Evolutionary conservation across 2,888 invertebrate genomes (phyloP).

Genomic region (Cinara cedri): DNA sequence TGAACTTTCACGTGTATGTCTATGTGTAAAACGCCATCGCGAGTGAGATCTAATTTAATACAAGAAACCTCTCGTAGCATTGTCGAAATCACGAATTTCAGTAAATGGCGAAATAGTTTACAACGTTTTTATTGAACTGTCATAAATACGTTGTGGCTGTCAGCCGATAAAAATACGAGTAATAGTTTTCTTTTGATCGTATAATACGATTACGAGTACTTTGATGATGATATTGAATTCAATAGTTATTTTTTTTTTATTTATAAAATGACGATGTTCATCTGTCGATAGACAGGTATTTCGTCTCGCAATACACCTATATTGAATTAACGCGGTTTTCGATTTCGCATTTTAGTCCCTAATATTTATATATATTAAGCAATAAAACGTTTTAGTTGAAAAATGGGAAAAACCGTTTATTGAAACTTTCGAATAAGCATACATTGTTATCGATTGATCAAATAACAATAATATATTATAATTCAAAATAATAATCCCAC

Average conservation of each 20-base stretch:
- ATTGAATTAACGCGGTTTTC: background rate
- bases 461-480: too few relatives aligned
- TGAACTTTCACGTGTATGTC: conserved; percentile 28
- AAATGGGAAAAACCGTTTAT: too few relatives aligned
- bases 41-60: too few relatives aligned
- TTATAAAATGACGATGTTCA: too few relatives aligned
- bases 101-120: conserved; percentile 7
- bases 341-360: background rate
- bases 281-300: background rate
- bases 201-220: background rate
- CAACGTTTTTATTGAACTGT: background rate
- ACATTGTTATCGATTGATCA: too few relatives aligned
- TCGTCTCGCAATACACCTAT: background rate
- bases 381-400: too few relatives aligned
- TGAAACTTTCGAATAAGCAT: too few relatives aligned
- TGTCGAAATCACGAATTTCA: conserved; percentile 28
- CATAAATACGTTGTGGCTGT: background rate
- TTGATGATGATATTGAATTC: background rate
- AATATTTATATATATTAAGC: background rate
- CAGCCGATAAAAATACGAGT: background rate
- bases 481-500: too few relatives aligned
- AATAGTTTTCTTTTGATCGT: background rate
- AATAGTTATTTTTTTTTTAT: too few relatives aligned
- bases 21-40: background rate
- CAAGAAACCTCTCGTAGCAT: background rate